Base-by-base conservation (phyloP, 2,797 vertebrate genomes). In the Spondyliosoma cantharus region DNA sequence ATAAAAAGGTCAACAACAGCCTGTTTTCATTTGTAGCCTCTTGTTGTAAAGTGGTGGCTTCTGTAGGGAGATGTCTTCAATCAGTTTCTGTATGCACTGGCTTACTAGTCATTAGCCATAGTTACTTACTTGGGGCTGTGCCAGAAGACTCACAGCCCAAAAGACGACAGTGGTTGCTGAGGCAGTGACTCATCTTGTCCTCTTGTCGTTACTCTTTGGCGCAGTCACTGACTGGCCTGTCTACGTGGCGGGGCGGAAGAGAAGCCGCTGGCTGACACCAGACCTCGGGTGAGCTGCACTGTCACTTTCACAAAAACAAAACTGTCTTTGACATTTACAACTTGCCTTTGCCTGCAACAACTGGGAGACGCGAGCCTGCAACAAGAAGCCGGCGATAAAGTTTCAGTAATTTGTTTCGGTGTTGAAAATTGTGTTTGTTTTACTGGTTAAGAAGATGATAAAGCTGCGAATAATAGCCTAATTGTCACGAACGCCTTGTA, bases 221-320 rank as follows among this genome's bases (percentile, higher is more conserved):
- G 69, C 85, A 73, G 90, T 88, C 87, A 82, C 60, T 12, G 5
- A 16, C 82, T 70, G 87, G 78, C 86, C 86, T 96, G 95, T 93
- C 93, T 94, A 96, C 95, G 95, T 96, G 95, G 95, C 95, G 92
- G 91, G 91, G 93, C 93, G 93, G 94, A 95, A 94, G 89, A 82
- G 63, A 80, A 85, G 83, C 86, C 37, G 75, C 83, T 65, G 84
- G 66, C 88, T 92, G 92, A 80, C 89, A 90, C 86, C 64, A 15
- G 78, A 70, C 8, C 37, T 9, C 89, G 88, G 95, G 94, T 95
- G 93, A 95, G 95, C 89, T 90, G 79, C 72, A 70, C 84, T 70
- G 76, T 87, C 87, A 89, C 80, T 91, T 88, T 86, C 71, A 71
- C 15, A 29, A 58, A 85, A 80, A 89, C 81, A 86, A 78, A 74